phyloP scores from a whole-genome alignment of 2,888 invertebrate genomes.

The Andrena minutula region DNA sequence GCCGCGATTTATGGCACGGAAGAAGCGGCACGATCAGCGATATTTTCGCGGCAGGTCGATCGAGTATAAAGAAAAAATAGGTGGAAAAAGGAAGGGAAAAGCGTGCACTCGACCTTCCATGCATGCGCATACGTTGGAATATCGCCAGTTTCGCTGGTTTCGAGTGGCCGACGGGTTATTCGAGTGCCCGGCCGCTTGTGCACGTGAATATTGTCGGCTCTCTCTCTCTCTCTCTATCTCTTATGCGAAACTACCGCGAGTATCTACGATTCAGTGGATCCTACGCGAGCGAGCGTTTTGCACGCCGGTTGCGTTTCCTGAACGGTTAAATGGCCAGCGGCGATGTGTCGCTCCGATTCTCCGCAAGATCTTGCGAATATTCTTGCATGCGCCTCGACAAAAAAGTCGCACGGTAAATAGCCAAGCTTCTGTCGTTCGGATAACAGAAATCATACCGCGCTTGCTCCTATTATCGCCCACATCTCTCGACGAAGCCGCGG shows the following conservation, averaged over 20 bases:
- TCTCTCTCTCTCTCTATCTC: too few relatives aligned
- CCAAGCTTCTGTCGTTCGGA: not conserved
- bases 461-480: too few relatives aligned
- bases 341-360: slow-evolving; percentile 42
- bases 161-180: slow-evolving; percentile 69
- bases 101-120: slow-evolving; percentile 64
- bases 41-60: slow-evolving; percentile 57
- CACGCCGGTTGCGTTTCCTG: slow-evolving; percentile 42
- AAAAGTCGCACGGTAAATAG: not conserved
- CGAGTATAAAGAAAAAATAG: slow-evolving; percentile 51
- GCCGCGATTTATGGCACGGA: slow-evolving; percentile 38
- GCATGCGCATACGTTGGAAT: slow-evolving; percentile 74
- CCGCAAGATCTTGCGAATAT: slow-evolving; percentile 36
- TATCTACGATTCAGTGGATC: slow-evolving; percentile 64
- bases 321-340: slow-evolving; percentile 50
- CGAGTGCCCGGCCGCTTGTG: slow-evolving; percentile 67
- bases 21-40: slow-evolving; percentile 56
- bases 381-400: not conserved
- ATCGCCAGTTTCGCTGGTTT: slow-evolving; percentile 78
- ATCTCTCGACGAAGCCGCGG: not conserved
- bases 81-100: slow-evolving; percentile 38
- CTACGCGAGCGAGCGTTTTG: slow-evolving; percentile 45
- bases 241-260: slow-evolving; percentile 64
- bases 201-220: slow-evolving; percentile 61
- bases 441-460: too few relatives aligned